Conservation (phyloP, 2,888 invertebrate genomes). For the Abrostola tripartita region DNA sequence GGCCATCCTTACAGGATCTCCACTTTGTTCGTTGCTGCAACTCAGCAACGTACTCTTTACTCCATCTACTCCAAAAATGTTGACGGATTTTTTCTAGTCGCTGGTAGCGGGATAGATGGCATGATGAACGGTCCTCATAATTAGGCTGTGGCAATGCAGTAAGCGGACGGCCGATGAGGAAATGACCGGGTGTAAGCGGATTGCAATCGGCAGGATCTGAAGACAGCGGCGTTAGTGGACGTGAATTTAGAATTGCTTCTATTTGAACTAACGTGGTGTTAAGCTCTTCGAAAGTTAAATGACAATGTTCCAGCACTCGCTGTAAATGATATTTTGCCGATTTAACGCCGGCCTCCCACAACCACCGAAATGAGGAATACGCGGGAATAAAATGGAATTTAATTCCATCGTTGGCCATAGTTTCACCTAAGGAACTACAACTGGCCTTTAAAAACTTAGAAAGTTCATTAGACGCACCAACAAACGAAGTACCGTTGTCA, state of each 20-base stretch:
- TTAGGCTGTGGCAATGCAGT: background rate
- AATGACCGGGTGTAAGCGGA: constrained; percentile 6
- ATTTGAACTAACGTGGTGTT: constrained; percentile 1
- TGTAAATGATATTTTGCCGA: constrained; percentile 7
- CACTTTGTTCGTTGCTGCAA: background rate
- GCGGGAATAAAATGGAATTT: constrained; percentile 4
- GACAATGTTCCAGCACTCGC: constrained; percentile 4
- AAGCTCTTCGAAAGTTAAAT: background rate
- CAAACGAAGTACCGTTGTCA: too few species aligned
- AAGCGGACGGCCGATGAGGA: background rate
- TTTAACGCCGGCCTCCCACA: background rate
- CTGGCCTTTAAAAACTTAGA: constrained; percentile 3
- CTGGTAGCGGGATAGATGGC: background rate
- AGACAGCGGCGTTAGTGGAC: background rate
- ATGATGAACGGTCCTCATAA: background rate
- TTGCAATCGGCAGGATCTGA: constrained; percentile 3
- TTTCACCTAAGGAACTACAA: constrained; percentile 2
- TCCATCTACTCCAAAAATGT: constrained; percentile 3
- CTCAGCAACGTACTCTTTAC: constrained; percentile 1
- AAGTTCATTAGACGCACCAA: constrained; percentile 39
- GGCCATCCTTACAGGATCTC: too few species aligned
- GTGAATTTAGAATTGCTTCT: background rate
- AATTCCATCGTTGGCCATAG: background rate
- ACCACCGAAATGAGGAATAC: constrained; percentile 1
- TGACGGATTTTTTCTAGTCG: constrained; percentile 1